Evolutionary conservation across 2,888 invertebrate genomes (phyloP).

Genomic region (Onchidella celtica): DNA sequence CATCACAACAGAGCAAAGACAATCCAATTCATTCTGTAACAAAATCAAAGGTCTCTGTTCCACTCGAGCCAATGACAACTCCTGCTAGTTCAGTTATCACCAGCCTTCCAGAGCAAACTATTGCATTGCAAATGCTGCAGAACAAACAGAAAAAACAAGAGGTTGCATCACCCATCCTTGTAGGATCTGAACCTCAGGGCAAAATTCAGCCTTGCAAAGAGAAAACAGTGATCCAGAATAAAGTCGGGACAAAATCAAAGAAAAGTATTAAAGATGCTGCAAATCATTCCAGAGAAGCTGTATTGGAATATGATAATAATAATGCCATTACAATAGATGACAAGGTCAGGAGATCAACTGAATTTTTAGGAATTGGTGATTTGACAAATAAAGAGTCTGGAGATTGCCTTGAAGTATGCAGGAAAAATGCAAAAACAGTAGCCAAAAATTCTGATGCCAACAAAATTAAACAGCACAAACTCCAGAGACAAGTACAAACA

Average conservation of each 20-base stretch:
- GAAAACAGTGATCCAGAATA: too few relatives aligned
- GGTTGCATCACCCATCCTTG: too few relatives aligned
- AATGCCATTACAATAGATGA: too few relatives aligned
- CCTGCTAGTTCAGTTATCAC: constrained; percentile 50
- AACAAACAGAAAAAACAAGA: constrained; percentile 12
- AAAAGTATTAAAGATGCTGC: too few relatives aligned
- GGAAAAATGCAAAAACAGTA: not conserved
- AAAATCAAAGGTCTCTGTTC: constrained; percentile 63
- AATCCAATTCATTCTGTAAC: not conserved
- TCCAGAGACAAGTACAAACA: constrained; percentile 19
- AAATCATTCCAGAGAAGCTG: too few relatives aligned
- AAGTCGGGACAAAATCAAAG: too few relatives aligned
- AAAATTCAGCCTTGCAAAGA: too few relatives aligned
- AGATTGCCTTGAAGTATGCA: not conserved
- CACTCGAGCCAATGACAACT: constrained; percentile 59
- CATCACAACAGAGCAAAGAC: not conserved
- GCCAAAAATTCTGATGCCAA: not conserved
- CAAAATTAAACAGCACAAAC: not conserved
- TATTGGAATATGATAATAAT: too few relatives aligned
- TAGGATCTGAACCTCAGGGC: too few relatives aligned
- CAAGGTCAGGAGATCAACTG: constrained; percentile 26
- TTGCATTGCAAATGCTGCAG: not conserved
- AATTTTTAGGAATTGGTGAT: too few relatives aligned
- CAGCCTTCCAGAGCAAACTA: not conserved
- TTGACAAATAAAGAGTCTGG: not conserved